Evolutionary conservation across 2,113 vertebrate genomes (phyloP), one percentile per base, ranked within the genome.

Genomic region (Strix aluco): DNA sequence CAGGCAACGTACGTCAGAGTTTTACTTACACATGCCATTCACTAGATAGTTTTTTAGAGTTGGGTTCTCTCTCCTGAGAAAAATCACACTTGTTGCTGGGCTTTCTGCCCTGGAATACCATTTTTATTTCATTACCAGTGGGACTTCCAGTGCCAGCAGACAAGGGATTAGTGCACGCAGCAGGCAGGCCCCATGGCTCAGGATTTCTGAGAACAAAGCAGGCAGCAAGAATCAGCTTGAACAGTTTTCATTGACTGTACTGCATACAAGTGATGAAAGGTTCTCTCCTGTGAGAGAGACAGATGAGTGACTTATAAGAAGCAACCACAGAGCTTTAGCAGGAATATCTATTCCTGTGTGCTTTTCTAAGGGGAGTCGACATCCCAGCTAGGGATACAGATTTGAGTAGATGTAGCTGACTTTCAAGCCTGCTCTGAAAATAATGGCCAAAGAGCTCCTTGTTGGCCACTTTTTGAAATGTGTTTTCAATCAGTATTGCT

Each of bases 201-300:
- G 67, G 79, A 88, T 92, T 93, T 95, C 90, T 88, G 55, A 86
- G 88, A 63, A 82, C 63, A 59, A 80, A 59, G 38, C 59, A 92
- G 57, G 47, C 55, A 83, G 42, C 52, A 83, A 66, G 36, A 86
- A 83, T 69, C 46, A 73, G 15, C 30, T 77, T 38, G 30, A 87
- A 25, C 32, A 55, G 36, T 90, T 92, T 67, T 67, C 51, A 17
- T 34, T 83, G 57, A 59, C 62, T 90, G 63, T 88, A 44, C 42
- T 66, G 42, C 38, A 30, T 77, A 65, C 54, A 80, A 36, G 51
- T 54, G n/a, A 66, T 82, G 49, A 62, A 73, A 80, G 42, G 30
- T 85, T 80, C 25, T 86, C 5, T 65, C 29, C 71, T 77, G 7
- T 65, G 54, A 70, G 26, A 84, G 42, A 63, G 16, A 54, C 21